phyloP scores from a whole-genome alignment of 2,797 vertebrate species.

The Notoglanidium macrostoma region DNA sequence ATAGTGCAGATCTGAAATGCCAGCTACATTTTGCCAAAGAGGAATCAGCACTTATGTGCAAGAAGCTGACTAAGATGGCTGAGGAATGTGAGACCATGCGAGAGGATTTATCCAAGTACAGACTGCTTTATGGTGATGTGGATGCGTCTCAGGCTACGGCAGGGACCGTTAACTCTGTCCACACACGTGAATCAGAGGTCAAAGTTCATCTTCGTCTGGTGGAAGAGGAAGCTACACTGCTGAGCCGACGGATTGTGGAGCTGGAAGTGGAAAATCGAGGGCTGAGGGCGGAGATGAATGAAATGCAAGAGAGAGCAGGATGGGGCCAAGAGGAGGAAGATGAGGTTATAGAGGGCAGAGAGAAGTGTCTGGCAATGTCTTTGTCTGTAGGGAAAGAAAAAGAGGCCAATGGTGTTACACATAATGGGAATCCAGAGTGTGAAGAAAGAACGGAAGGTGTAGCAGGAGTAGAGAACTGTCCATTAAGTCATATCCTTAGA shows the following conservation, averaged over 20 bases:
- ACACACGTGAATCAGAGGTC: conserved; percentile 86
- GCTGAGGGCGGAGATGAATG: conserved; percentile 88
- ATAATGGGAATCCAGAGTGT: conserved; percentile 65
- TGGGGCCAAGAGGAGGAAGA: conserved; percentile 77
- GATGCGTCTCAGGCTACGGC: conserved; percentile 77
- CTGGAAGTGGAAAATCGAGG: conserved; percentile 96
- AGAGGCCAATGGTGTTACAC: conserved; percentile 58
- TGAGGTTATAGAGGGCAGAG: conserved; percentile 65
- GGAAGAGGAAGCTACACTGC: conserved; percentile 94
- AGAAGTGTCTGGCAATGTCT: conserved; percentile 65
- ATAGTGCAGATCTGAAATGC: conserved; percentile 91
- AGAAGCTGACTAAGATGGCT: conserved; percentile 93
- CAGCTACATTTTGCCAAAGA: conserved; percentile 98
- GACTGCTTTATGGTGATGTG: conserved; percentile 84
- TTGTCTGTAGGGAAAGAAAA: conserved; percentile 63
- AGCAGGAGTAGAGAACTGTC: conserved; percentile 76
- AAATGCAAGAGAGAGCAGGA: conserved; percentile 73
- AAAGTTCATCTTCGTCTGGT: conserved; percentile 93
- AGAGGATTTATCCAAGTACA: conserved; percentile 89
- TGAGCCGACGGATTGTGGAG: conserved; percentile 94
- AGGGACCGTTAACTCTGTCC: conserved; percentile 77
- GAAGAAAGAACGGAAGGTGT: conserved; percentile 73
- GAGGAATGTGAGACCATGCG: conserved; percentile 90
- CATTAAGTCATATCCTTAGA: conserved; percentile 67
- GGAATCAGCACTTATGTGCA: conserved; percentile 95